Evolutionary conservation across 1,140 invertebrate species (phyloP).

Genomic region (Homalodisca vitripennis): DNA sequence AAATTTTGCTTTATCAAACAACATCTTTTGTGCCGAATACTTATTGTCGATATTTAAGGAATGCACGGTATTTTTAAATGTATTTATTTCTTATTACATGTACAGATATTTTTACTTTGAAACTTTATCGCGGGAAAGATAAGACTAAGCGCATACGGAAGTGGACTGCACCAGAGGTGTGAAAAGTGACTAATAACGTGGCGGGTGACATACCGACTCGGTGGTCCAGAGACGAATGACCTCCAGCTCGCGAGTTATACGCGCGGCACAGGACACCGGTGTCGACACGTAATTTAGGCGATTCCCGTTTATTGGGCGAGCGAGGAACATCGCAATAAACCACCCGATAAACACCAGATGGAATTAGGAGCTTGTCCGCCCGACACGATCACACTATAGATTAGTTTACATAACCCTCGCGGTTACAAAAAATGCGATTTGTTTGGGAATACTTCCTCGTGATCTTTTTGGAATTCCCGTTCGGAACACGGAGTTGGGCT

Average conservation of each 20-base stretch:
- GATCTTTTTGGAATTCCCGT: background rate
- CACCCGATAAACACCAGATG: background rate
- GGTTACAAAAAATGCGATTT: constrained; percentile 2
- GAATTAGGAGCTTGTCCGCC: constrained; percentile 13
- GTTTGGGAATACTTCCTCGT: constrained; percentile 14
- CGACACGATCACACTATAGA: constrained; percentile 9
- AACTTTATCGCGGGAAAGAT: too few relatives aligned
- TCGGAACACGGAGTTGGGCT: constrained; percentile 13
- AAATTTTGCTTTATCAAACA: too few relatives aligned
- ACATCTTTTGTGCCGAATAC: too few relatives aligned
- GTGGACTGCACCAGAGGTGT: too few relatives aligned
- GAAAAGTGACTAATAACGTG: too few relatives aligned
- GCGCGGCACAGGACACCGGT: background rate
- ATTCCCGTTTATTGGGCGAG: background rate
- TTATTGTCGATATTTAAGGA: too few relatives aligned
- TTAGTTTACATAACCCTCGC: constrained; percentile 13
- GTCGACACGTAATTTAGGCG: constrained; percentile 21
- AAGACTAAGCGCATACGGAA: too few relatives aligned
- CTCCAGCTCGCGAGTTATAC: background rate
- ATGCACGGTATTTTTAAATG: too few relatives aligned
- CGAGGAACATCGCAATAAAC: background rate
- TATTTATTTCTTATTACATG: too few relatives aligned
- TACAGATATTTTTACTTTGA: too few relatives aligned
- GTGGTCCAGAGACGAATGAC: constrained; percentile 7
- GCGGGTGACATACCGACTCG: too few relatives aligned